These are phyloP conservation scores for Aphidius gifuensis DNA, from an alignment of 1,140 invertebrate species.

Conservation along the genomic window DNA sequence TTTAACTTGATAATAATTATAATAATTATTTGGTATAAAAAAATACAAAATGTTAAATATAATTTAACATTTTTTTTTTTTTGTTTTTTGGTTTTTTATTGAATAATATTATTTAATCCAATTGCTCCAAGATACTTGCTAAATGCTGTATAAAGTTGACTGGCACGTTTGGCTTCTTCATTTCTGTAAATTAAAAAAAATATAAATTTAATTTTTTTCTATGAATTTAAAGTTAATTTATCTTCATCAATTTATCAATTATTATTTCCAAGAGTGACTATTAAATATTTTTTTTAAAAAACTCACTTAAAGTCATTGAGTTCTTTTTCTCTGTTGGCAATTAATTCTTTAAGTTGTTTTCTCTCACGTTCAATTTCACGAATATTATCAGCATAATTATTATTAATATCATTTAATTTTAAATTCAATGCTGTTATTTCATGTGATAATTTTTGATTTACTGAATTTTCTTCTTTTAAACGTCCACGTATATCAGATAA, in stretches of 20 bases:
- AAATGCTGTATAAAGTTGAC: constrained; percentile 47
- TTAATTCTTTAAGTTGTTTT: constrained; percentile 34
- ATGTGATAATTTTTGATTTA: constrained; percentile 36
- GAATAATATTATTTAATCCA: constrained; percentile 23
- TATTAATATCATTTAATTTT: constrained; percentile 43
- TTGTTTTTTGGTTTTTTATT: constrained; percentile 1
- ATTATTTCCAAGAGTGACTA: too few species aligned
- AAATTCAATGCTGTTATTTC: constrained; percentile 37
- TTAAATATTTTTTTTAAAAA: constrained; percentile 2
- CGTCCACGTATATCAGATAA: constrained; percentile 33
- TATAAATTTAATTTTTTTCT: constrained; percentile 2
- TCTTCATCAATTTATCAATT: too few species aligned
- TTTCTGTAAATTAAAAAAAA: constrained; percentile 29
- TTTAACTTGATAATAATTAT: too few species aligned
- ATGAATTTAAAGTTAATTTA: constrained; percentile 12
- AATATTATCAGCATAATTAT: constrained; percentile 33
- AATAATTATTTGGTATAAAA: neutral
- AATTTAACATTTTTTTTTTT: constrained; percentile 8
- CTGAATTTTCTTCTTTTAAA: constrained; percentile 37
- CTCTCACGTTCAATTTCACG: constrained; percentile 38
- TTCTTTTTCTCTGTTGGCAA: constrained; percentile 41
- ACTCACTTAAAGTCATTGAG: constrained; percentile 42
- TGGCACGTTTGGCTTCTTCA: constrained; percentile 45
- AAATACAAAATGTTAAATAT: constrained; percentile 7
- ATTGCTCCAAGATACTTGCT: constrained; percentile 46